These are phyloP conservation scores for Progne subis DNA, from an alignment of 2,113 vertebrate genomes.

Conservation along the genomic window DNA sequence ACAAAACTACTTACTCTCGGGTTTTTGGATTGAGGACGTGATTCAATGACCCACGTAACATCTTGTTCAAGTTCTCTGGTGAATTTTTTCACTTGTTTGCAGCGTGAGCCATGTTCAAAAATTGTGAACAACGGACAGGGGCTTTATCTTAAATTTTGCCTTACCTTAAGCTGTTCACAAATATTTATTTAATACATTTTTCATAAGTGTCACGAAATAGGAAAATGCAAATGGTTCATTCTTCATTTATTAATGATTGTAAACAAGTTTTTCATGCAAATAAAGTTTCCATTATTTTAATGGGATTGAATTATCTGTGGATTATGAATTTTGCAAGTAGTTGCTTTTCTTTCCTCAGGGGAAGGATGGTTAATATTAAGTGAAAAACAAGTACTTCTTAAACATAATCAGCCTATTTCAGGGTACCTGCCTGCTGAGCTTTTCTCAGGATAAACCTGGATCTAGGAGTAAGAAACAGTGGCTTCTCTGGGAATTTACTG, in stretches of 20 bases:
- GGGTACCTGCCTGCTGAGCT: background rate
- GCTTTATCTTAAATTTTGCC: conserved; percentile 79
- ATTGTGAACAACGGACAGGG: conserved; percentile 66
- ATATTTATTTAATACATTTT: conserved; percentile 83
- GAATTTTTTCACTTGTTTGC: conserved; percentile 72
- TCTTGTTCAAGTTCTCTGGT: conserved; percentile 61
- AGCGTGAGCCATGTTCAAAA: conserved; percentile 71
- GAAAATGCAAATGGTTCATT: conserved; percentile 75
- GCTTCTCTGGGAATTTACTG: background rate
- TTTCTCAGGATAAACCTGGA: background rate
- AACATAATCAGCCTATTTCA: background rate
- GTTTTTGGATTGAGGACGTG: conserved; percentile 71
- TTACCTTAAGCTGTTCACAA: conserved; percentile 81
- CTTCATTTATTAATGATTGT: conserved; percentile 82
- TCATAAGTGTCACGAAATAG: conserved; percentile 74
- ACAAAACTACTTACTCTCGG: conserved; percentile 72
- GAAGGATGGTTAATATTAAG: background rate
- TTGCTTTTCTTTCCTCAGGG: background rate
- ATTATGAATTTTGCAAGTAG: background rate
- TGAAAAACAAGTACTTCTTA: background rate
- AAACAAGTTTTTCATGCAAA: conserved; percentile 85
- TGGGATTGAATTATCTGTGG: background rate
- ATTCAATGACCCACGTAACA: conserved; percentile 59
- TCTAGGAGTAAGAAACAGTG: background rate
- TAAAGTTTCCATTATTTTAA: conserved; percentile 85